A percentile compares a stretch with the other conserved stretches of the same genome.
These are phyloP conservation scores for Coecobrya sp. DNA, from an alignment of 2,888 invertebrate species.

Conservation along the genomic window DNA sequence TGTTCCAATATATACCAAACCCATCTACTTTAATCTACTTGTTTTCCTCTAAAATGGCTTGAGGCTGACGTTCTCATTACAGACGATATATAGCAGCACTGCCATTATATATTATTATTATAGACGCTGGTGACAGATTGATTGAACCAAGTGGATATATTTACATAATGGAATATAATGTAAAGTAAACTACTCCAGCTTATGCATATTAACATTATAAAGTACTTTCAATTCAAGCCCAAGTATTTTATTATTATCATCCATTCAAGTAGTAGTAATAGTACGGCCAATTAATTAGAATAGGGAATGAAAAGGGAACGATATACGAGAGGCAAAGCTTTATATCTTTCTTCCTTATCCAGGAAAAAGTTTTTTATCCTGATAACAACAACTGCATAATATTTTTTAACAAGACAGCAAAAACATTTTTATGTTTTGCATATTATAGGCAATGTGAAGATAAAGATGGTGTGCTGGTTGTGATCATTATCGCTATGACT, in stretches of 20 bases:
- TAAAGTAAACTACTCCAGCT: background rate
- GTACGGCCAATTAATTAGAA: background rate
- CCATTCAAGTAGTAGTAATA: background rate
- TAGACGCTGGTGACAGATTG: background rate
- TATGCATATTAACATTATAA: background rate
- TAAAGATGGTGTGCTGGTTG: no score
- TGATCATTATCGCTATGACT: no score
- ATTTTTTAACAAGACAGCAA: no score
- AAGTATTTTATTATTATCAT: background rate
- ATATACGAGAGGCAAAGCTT: no score
- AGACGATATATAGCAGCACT: background rate
- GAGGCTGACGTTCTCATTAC: background rate
- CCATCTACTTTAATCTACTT: background rate
- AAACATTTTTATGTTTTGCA: no score
- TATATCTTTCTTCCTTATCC: no score
- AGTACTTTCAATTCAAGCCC: background rate
- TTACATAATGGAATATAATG: background rate
- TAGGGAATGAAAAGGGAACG: background rate
- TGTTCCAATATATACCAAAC: no score
- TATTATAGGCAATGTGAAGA: no score
- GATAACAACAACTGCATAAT: no score
- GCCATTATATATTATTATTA: background rate
- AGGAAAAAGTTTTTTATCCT: no score
- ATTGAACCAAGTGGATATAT: background rate
- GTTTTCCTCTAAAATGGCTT: background rate